Base-by-base conservation (phyloP, 2,797 vertebrate species). In the Neostethus bicornis region DNA sequence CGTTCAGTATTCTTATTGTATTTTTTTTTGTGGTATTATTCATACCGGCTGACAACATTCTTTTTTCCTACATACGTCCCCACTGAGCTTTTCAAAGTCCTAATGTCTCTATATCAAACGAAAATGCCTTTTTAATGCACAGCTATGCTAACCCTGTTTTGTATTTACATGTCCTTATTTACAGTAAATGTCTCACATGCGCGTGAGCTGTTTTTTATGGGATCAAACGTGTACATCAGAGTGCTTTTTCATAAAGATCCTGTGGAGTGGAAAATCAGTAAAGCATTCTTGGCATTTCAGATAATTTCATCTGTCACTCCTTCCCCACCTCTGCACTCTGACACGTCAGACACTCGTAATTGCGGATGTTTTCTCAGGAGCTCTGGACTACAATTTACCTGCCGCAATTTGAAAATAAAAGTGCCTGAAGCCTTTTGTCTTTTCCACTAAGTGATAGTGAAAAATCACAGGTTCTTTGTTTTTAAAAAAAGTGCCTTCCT, bases 361-460 rank as follows among this genome's bases (percentile, higher is more conserved):
- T 19, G 2, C 44, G 61, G 45, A 70, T 19, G 6, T 41, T 66
- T 50, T 62, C 39, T 9, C 16, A 41, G 32, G 16, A 55, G 61
- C 60, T 61, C 34, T 51, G 66, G 76, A 73, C 63, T 48, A 51
- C 56, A 63, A 72, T 80, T 85, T 82, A 74, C 54, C 55, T 61
- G 32, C 51, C 76, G 32, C 57, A 46, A 25, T 74, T 61, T 70
- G 62, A 69, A 71, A 84, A 66, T 75, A 58, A 81, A 78, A 66
- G 23, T 53, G 75, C 77, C 73, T 41, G 47, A 8, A 59, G 75
- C 63, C 81, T 75, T 85, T 85, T 85, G 79, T 80, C 75, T 83
- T 54, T 68, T 25, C 54, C 39, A 55, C 41, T 59, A 63, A 81
- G 70, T 71, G 69, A 77, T 64, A 50, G 76, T 68, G 75, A 80